Conservation (phyloP, 2,113 vertebrate genomes). For the Nannospalax galili region DNA sequence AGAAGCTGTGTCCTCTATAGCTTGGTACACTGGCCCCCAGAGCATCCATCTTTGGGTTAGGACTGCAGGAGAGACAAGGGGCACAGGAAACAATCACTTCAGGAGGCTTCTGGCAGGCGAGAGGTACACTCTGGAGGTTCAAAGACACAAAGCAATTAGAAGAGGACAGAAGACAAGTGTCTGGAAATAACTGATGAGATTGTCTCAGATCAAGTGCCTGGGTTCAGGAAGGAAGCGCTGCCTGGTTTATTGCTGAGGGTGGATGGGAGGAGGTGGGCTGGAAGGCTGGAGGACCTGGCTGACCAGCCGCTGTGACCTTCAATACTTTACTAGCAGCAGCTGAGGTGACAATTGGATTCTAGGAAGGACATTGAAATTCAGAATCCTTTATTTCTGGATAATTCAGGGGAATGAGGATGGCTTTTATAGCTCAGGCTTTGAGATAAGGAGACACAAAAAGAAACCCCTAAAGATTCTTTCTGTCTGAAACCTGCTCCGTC, state of each 20-base stretch:
- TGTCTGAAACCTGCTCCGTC: not conserved
- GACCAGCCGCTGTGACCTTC: conserved; percentile 40
- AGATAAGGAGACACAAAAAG: not conserved
- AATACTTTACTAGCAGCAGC: conserved; percentile 49
- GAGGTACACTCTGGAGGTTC: not conserved
- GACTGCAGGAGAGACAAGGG: not conserved
- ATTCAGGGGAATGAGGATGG: conserved; percentile 4
- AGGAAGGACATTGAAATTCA: conserved; percentile 11
- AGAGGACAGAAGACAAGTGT: conserved; percentile 29
- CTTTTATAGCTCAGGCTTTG: conserved; percentile 9
- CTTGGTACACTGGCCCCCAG: not conserved
- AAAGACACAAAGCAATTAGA: conserved; percentile 51
- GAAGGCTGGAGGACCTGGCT: not conserved
- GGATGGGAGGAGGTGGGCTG: not conserved
- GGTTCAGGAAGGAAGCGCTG: not conserved
- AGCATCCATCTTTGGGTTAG: not conserved
- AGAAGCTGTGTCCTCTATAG: not conserved
- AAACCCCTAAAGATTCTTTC: not conserved
- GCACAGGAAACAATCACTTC: not conserved
- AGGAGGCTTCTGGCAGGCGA: not conserved
- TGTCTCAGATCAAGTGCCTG: not conserved
- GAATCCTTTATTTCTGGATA: not conserved
- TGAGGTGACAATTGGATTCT: conserved; percentile 25
- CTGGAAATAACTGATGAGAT: conserved; percentile 35
- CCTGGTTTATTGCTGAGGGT: not conserved